Percentiles rank a stretch among this genome's conserved stretches.
Evolutionary conservation across 2,113 vertebrate genomes (phyloP).

Genomic region (Corythornis vintsioides): DNA sequence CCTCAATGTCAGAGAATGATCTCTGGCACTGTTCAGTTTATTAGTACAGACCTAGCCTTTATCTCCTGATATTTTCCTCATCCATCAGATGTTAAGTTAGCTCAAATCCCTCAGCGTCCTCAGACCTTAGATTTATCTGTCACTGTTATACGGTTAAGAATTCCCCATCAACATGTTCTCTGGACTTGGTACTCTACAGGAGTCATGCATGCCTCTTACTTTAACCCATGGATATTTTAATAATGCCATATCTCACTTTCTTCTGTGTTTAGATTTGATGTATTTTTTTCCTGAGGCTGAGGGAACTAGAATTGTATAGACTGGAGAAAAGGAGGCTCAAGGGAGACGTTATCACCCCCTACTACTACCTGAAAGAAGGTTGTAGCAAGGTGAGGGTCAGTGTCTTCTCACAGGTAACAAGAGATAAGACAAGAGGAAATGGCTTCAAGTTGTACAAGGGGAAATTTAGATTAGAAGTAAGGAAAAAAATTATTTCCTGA

Average conservation of each 20-base stretch:
- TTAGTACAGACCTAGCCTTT: slow-evolving; percentile 3
- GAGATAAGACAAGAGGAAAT: too few species aligned
- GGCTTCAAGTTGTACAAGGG: too few species aligned
- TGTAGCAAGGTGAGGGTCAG: too few species aligned
- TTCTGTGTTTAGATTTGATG: background rate
- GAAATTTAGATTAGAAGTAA: too few species aligned
- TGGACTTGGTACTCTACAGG: background rate
- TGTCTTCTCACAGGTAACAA: too few species aligned
- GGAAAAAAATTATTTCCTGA: too few species aligned
- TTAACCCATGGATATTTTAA: background rate
- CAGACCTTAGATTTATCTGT: background rate
- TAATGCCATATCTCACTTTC: background rate
- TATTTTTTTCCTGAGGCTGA: background rate
- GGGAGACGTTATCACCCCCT: too few species aligned
- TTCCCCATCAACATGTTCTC: background rate
- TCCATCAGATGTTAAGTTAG: background rate
- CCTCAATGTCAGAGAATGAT: background rate
- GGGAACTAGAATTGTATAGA: too few species aligned
- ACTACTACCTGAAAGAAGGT: too few species aligned
- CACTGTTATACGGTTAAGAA: background rate
- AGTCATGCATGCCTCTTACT: background rate
- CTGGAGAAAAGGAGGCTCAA: too few species aligned
- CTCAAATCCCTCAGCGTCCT: background rate
- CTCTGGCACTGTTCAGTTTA: background rate
- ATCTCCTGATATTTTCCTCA: slow-evolving; percentile 9